Evolutionary conservation across 2,113 vertebrate genomes (phyloP).

Genomic region (Mus pahari): DNA sequence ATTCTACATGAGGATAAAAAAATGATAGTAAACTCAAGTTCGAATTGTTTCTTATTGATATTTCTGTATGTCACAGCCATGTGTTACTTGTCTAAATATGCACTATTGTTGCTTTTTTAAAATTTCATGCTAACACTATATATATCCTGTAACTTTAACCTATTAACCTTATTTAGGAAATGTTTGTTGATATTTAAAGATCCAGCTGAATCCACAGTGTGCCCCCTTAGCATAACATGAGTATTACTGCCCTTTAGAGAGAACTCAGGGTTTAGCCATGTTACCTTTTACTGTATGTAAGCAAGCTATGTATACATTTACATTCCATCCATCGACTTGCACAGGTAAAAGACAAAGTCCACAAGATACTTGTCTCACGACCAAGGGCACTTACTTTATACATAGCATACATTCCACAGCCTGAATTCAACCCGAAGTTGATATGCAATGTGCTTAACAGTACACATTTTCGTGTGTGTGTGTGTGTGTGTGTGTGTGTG

Average conservation of each 20-base stretch:
- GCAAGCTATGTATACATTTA: background rate
- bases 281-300: background rate
- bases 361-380: background rate
- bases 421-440: slow-evolving; percentile 11
- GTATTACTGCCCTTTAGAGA: background rate
- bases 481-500: background rate
- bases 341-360: background rate
- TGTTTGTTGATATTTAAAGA: slow-evolving; percentile 24
- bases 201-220: background rate
- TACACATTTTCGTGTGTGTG: background rate
- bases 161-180: slow-evolving; percentile 30
- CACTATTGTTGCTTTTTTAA: background rate
- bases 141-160: slow-evolving; percentile 38
- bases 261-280: background rate
- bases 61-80: slow-evolving; percentile 8
- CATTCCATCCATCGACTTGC: background rate
- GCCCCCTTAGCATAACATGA: background rate
- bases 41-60: background rate
- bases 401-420: background rate
- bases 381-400: background rate
- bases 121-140: background rate
- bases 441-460: background rate
- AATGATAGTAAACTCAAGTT: slow-evolving; percentile 11
- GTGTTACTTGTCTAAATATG: slow-evolving; percentile 18
- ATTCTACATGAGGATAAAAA: background rate